These are phyloP conservation scores for Alosa alosa DNA, from an alignment of 2,113 vertebrate species.

Conservation along the genomic window DNA sequence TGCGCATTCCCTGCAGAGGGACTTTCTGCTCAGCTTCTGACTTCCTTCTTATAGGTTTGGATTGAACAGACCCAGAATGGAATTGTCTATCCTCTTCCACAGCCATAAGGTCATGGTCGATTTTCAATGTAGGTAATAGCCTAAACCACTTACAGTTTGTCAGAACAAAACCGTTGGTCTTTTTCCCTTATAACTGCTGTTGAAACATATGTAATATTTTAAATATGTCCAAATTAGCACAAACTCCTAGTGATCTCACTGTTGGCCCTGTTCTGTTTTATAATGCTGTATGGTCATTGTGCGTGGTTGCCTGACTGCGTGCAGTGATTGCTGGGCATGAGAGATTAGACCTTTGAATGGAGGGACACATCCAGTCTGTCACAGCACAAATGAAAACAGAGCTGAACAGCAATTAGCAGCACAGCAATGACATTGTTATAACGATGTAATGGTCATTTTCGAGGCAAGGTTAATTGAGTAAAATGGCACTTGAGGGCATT, in stretches of 20 bases:
- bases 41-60: too few species aligned
- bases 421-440: not conserved
- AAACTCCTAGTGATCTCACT: not conserved
- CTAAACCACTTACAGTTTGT: not conserved
- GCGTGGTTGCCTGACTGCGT: not conserved
- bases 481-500: not conserved
- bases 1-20: too few species aligned
- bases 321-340: not conserved
- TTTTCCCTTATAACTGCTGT: not conserved
- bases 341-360: not conserved
- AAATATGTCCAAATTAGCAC: not conserved
- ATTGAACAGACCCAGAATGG: too few species aligned
- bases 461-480: not conserved
- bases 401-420: slow-evolving; percentile 3
- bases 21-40: not conserved
- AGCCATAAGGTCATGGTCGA: not conserved
- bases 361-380: not conserved
- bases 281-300: not conserved
- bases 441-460: not conserved
- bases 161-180: not conserved
- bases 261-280: too few species aligned
- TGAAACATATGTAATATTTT: not conserved
- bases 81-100: too few species aligned
- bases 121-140: not conserved
- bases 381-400: not conserved